Evolutionary conservation across 2,888 invertebrate species (phyloP).

Genomic region (Rotaria magnacalcarata): DNA sequence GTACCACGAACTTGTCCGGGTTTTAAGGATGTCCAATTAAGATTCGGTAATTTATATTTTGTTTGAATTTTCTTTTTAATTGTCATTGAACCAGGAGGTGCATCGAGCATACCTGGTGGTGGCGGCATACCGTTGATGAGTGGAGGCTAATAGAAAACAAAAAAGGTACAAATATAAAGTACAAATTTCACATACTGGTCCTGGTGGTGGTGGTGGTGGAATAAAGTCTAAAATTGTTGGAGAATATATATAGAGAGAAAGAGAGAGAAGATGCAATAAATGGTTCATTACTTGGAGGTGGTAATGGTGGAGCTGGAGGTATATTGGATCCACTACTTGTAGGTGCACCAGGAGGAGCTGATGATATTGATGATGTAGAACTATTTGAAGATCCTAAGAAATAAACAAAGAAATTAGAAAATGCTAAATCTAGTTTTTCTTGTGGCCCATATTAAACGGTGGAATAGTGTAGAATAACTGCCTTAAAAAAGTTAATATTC

Average conservation of each 20-base stretch:
- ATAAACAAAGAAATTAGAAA: too few relatives aligned
- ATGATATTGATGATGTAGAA: slow-evolving; percentile 14
- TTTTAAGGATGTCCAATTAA: slow-evolving; percentile 96
- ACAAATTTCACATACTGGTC: background rate
- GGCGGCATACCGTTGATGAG: slow-evolving; percentile 50
- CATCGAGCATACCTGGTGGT: slow-evolving; percentile 47
- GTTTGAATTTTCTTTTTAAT: slow-evolving; percentile 94
- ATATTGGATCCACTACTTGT: slow-evolving; percentile 12
- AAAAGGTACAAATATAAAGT: background rate
- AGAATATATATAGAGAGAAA: slow-evolving; percentile 65
- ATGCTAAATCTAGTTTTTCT: too few relatives aligned
- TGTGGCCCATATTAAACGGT: too few relatives aligned
- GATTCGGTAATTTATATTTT: slow-evolving; percentile 77
- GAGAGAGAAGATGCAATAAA: slow-evolving; percentile 63
- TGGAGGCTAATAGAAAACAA: background rate
- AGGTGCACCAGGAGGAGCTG: slow-evolving; percentile 27
- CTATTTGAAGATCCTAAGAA: slow-evolving; percentile 23
- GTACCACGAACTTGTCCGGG: slow-evolving; percentile 83
- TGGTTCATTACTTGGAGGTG: slow-evolving; percentile 54
- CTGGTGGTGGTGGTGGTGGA: slow-evolving; percentile 51
- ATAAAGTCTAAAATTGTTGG: slow-evolving; percentile 49
- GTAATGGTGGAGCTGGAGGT: slow-evolving; percentile 53
- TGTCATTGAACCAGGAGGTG: slow-evolving; percentile 68
- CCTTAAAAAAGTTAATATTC: too few relatives aligned
- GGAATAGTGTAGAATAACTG: too few relatives aligned